Conservation (phyloP, 2,888 invertebrate genomes). For the Pandemis cinnamomeana region DNA sequence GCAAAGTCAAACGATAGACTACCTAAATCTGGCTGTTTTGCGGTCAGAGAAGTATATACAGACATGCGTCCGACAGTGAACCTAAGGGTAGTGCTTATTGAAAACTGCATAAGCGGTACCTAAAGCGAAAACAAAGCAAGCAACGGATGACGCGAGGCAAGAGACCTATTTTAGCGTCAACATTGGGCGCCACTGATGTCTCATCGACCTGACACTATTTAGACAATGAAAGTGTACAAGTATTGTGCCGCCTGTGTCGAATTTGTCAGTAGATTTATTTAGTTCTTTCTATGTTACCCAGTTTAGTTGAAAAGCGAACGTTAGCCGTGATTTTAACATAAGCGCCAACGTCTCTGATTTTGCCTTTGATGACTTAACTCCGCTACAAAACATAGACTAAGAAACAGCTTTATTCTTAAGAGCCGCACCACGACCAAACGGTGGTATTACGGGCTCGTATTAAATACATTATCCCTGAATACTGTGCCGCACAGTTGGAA, state of each 20-base stretch:
- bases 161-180: background rate
- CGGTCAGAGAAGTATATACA: too few species aligned
- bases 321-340: background rate
- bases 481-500: constrained; percentile 6
- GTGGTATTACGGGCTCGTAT: background rate
- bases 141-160: background rate
- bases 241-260: too few species aligned
- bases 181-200: background rate
- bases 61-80: too few species aligned
- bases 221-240: too few species aligned
- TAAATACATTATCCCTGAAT: background rate
- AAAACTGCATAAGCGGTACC: background rate
- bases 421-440: background rate
- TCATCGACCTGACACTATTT: background rate
- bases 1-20: too few species aligned
- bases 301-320: background rate
- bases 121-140: background rate
- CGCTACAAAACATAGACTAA: background rate
- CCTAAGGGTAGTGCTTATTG: too few species aligned
- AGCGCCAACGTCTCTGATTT: background rate
- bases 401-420: background rate
- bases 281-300: too few species aligned
- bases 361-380: background rate
- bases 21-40: too few species aligned
- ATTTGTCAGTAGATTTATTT: too few species aligned